Conservation (phyloP, 2,888 invertebrate genomes). For the Caenorhabditis drosophilae region DNA sequence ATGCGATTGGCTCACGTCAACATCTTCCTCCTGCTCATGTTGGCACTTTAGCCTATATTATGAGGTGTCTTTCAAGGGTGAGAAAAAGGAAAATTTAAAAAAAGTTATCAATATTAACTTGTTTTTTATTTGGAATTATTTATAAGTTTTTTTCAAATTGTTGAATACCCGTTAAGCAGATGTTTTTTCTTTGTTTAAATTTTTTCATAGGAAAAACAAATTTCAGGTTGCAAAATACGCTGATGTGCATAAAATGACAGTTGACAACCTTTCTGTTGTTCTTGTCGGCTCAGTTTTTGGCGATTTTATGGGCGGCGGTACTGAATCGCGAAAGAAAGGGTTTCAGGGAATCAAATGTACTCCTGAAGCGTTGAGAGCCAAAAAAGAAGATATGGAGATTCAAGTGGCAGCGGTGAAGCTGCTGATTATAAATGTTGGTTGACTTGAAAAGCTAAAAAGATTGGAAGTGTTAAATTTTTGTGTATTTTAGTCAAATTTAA, state of each 20-base stretch:
- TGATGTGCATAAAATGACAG: slow-evolving; percentile 47
- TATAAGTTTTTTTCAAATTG: too few species aligned
- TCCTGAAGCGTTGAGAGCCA: slow-evolving; percentile 9
- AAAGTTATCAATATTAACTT: too few species aligned
- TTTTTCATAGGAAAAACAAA: too few species aligned
- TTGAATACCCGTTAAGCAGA: not conserved
- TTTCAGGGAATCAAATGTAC: slow-evolving; percentile 9
- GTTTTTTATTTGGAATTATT: too few species aligned
- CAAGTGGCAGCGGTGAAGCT: slow-evolving; percentile 30
- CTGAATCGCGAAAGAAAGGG: slow-evolving; percentile 24
- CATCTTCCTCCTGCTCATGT: slow-evolving; percentile 18
- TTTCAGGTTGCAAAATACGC: slow-evolving; percentile 35
- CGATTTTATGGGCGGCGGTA: slow-evolving; percentile 31
- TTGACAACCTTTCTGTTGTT: slow-evolving; percentile 51
- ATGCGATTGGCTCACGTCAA: slow-evolving; percentile 2
- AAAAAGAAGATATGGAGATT: slow-evolving; percentile 26
- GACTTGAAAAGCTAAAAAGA: not conserved
- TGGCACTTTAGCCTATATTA: slow-evolving; percentile 49
- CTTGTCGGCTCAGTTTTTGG: slow-evolving; percentile 54
- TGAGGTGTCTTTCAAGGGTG: slow-evolving; percentile 28
- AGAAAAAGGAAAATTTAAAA: too few species aligned
- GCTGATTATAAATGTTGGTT: slow-evolving; percentile 22
- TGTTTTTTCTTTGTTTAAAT: not conserved
- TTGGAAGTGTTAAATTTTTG: not conserved
- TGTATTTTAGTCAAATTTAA: slow-evolving; percentile 20